These are phyloP conservation scores for Eleutherodactylus coqui DNA, from an alignment of 2,797 vertebrate genomes.

Conservation along the genomic window DNA sequence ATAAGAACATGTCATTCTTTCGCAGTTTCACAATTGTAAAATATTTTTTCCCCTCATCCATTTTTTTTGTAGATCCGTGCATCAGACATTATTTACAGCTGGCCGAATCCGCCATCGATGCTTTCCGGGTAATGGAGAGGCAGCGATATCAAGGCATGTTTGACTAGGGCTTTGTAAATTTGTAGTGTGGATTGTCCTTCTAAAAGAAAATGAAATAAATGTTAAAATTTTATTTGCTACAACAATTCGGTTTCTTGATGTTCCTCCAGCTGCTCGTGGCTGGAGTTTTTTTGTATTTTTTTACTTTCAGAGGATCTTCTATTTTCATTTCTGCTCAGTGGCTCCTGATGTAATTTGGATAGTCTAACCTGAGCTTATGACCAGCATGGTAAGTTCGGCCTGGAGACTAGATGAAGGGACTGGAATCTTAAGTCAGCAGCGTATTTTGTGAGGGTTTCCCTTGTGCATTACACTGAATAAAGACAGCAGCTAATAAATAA, in stretches of 20 bases:
- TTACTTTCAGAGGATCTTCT: too few species aligned
- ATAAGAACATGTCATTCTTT: not conserved
- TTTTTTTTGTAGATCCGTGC: constrained; percentile 76
- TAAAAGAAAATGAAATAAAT: constrained; percentile 11
- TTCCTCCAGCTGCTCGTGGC: not conserved
- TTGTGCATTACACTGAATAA: too few species aligned
- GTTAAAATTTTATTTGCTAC: not conserved
- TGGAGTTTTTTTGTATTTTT: not conserved
- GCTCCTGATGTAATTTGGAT: too few species aligned
- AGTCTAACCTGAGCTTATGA: too few species aligned
- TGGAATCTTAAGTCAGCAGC: too few species aligned
- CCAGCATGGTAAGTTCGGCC: too few species aligned
- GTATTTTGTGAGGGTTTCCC: too few species aligned
- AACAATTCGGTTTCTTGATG: not conserved
- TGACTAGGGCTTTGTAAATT: constrained; percentile 63
- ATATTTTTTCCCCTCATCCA: not conserved
- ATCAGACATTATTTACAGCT: constrained; percentile 83
- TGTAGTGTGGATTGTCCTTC: not conserved
- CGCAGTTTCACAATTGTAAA: not conserved
- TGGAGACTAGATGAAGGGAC: too few species aligned
- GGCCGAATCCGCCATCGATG: constrained; percentile 81
- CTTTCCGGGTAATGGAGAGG: constrained; percentile 82
- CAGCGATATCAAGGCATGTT: constrained; percentile 90
- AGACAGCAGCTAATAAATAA: too few species aligned
- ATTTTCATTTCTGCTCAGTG: not conserved